These are phyloP conservation scores for Neolamprologus hecqui DNA, from an alignment of 2,113 vertebrate species.

Conservation along the genomic window DNA sequence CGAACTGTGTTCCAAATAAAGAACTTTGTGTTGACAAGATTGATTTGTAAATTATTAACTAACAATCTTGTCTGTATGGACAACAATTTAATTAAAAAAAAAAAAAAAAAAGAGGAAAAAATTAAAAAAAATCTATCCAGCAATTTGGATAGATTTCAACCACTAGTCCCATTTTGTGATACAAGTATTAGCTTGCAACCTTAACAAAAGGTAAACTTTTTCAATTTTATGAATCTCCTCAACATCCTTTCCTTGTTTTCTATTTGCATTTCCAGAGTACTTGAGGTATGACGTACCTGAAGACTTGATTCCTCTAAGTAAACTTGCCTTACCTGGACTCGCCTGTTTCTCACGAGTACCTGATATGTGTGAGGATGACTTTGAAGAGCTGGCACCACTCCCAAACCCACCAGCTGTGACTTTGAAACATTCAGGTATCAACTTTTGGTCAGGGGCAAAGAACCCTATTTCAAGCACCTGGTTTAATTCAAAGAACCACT, in stretches of 20 bases:
- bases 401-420: conserved; percentile 9
- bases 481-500: background rate
- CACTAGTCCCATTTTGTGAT: background rate
- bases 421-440: conserved; percentile 20
- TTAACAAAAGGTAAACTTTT: background rate
- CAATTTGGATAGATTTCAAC: background rate
- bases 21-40: background rate
- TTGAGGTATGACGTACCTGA: conserved; percentile 42
- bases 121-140: too few relatives aligned
- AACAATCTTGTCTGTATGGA: too few relatives aligned
- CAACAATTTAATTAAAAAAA: background rate
- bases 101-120: too few relatives aligned
- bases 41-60: background rate
- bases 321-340: conserved; percentile 41
- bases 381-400: background rate
- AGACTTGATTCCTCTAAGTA: conserved; percentile 42
- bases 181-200: background rate
- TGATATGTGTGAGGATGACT: background rate
- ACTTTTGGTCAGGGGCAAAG: rapidly evolving
- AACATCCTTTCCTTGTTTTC: background rate
- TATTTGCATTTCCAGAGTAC: conserved; percentile 37
- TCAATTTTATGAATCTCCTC: background rate
- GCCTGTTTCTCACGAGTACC: background rate
- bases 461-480: background rate
- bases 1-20: background rate